Conservation (phyloP, 1,140 invertebrate genomes). For the Sminthurinus signatus region DNA sequence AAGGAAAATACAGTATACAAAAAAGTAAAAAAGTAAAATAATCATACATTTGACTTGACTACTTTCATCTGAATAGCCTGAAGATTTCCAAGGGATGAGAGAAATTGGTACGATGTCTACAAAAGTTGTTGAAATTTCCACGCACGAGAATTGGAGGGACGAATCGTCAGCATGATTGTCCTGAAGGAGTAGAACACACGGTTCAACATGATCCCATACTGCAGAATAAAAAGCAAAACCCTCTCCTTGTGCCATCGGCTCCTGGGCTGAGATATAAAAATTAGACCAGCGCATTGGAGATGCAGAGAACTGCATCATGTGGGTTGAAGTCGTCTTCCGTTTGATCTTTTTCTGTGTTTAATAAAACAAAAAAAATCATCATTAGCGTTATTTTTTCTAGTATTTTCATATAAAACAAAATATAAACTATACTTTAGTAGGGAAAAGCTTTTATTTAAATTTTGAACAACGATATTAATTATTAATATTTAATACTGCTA, state of each 20-base stretch:
- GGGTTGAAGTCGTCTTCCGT: conserved; percentile 9
- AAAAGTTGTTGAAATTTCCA: conserved; percentile 29
- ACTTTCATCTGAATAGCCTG: conserved; percentile 21
- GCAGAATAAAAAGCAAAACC: conserved; percentile 36
- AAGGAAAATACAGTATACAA: no score
- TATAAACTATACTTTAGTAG: no score
- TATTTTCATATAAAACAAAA: no score
- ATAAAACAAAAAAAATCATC: conserved; percentile 2
- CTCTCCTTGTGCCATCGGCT: conserved; percentile 24
- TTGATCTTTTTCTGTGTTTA: conserved; percentile 33
- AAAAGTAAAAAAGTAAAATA: no score
- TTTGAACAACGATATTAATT: no score
- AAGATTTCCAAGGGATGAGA: conserved; percentile 31
- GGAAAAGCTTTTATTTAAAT: no score
- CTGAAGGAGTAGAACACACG: conserved; percentile 33
- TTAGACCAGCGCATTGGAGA: conserved; percentile 29
- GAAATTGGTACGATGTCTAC: conserved; percentile 31
- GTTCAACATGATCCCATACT: conserved; percentile 29
- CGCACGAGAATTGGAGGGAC: conserved; percentile 28
- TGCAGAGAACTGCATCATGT: conserved; percentile 12
- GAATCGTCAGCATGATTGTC: conserved; percentile 18
- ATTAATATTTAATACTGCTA: no score
- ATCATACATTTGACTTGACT: conserved; percentile 32
- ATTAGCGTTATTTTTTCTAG: no score
- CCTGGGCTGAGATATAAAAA: conserved; percentile 26